Conservation (phyloP, 2,888 invertebrate genomes). For the Epirrhoe alternata region DNA sequence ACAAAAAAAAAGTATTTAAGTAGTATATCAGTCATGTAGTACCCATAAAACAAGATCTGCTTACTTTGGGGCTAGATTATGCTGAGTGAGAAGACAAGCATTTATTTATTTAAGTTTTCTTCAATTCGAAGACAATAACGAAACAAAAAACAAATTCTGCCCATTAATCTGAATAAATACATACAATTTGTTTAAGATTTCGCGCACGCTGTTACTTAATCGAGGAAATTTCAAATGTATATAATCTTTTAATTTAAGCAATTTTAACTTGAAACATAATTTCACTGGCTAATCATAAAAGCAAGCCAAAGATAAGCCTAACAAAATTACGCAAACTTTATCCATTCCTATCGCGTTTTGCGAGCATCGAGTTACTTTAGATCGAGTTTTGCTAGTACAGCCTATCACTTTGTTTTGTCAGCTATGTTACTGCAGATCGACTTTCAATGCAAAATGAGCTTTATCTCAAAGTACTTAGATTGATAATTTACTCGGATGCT, state of each 20-base stretch:
- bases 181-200: no score
- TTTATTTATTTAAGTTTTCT: no score
- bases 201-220: no score
- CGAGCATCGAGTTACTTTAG: conserved; percentile 26
- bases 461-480: background rate
- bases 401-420: conserved; percentile 20
- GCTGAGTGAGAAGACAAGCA: no score
- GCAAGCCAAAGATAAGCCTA: conserved; percentile 27
- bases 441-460: conserved; percentile 14
- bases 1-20: no score
- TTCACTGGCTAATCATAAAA: conserved; percentile 16
- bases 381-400: conserved; percentile 35
- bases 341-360: conserved; percentile 25
- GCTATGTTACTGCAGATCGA: conserved; percentile 4
- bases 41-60: no score
- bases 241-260: conserved; percentile 9
- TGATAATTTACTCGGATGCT: background rate
- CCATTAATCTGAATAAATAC: no score
- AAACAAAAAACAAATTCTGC: no score
- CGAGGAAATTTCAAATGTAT: background rate
- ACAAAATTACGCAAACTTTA: conserved; percentile 28
- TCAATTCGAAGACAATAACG: no score
- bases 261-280: conserved; percentile 13
- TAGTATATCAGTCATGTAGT: no score
- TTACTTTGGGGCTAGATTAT: no score